Conservation (phyloP, 2,113 vertebrate species). For the Thermophis baileyi region DNA sequence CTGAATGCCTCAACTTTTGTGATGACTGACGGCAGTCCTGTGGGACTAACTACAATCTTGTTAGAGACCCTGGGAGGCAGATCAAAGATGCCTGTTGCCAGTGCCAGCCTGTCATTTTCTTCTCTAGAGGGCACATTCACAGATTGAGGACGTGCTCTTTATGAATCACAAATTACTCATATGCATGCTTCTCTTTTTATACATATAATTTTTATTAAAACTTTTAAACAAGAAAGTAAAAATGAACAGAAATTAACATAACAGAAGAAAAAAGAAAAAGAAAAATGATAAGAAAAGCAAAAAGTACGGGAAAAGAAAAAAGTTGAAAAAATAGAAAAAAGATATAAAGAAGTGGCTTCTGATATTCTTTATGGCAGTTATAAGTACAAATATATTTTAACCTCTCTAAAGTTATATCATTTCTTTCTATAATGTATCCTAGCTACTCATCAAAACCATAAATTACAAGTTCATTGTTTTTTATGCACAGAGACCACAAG, state of each 20-base stretch:
- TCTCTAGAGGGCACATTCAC: neutral
- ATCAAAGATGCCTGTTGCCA: neutral
- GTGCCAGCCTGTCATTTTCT: neutral
- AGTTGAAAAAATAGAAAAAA: neutral
- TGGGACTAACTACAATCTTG: neutral
- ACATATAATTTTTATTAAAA: neutral
- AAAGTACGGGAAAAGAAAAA: neutral
- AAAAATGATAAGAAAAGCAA: neutral
- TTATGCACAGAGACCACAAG: neutral
- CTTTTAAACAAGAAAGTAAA: neutral
- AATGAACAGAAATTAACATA: neutral
- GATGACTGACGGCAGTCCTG: neutral
- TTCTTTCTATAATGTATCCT: neutral
- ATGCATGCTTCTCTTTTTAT: neutral
- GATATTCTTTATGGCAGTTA: neutral
- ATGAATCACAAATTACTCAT: neutral
- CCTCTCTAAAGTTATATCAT: neutral
- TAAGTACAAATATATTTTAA: neutral
- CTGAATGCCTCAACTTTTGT: neutral
- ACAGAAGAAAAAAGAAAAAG: neutral
- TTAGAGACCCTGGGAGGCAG: neutral
- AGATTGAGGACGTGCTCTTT: neutral
- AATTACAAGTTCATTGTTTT: neutral
- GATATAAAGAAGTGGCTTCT: neutral
- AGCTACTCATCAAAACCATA: neutral